phyloP scores from a whole-genome alignment of 2,888 invertebrate species.

The Yponomeuta evonymella region DNA sequence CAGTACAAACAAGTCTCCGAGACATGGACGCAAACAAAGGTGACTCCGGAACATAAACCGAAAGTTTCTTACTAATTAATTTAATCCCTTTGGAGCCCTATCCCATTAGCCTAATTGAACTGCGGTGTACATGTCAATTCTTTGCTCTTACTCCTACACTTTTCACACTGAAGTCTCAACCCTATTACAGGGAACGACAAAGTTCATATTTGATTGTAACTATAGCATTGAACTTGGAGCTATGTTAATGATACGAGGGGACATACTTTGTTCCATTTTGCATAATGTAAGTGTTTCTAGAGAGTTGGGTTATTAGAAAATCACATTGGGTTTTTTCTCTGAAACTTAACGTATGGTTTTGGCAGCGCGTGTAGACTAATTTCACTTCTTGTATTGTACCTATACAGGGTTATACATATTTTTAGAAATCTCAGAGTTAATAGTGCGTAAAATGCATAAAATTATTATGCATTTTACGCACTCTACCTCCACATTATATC shows the following conservation, averaged over 20 bases:
- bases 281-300: constrained; percentile 46
- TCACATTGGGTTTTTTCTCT: neutral
- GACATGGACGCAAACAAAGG: constrained; percentile 64
- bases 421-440: too few species aligned
- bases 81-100: constrained; percentile 72
- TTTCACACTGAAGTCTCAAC: constrained; percentile 27
- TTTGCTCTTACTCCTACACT: constrained; percentile 45
- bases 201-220: constrained; percentile 25
- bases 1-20: constrained; percentile 44
- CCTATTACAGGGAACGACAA: constrained; percentile 23
- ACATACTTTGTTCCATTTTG: constrained; percentile 60
- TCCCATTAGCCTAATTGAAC: constrained; percentile 75
- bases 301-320: constrained; percentile 22
- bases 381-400: too few species aligned
- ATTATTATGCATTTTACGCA: too few species aligned
- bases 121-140: constrained; percentile 75
- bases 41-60: constrained; percentile 58
- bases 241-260: constrained; percentile 61
- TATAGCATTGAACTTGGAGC: constrained; percentile 32
- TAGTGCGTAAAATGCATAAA: too few species aligned
- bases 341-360: neutral
- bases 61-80: constrained; percentile 75
- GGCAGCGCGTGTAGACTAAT: too few species aligned
- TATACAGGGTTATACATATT: too few species aligned
- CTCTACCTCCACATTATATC: too few species aligned